Evolutionary conservation across 1,140 invertebrate species (phyloP).

Genomic region (Caenorhabditis elegans): DNA sequence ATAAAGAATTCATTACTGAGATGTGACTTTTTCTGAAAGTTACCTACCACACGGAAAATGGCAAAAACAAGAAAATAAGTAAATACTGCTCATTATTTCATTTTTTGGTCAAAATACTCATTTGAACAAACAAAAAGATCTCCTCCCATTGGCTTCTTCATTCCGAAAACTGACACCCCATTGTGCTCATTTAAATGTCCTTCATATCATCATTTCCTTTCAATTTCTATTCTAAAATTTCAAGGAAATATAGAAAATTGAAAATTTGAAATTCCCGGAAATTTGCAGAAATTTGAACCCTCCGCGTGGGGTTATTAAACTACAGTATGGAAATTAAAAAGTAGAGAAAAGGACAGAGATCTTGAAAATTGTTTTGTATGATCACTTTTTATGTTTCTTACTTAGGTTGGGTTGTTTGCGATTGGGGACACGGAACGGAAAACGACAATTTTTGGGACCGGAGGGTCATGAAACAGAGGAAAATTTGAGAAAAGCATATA

Average conservation of each 20-base stretch:
- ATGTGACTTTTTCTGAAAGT: no score
- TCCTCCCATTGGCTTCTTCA: background rate
- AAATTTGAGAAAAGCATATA: background rate
- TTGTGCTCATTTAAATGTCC: background rate
- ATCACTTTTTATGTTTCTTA: background rate
- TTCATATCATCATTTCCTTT: background rate
- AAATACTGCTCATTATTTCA: background rate
- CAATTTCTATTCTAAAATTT: background rate
- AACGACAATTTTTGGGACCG: background rate
- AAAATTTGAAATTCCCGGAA: conserved; percentile 15
- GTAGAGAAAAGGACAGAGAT: background rate
- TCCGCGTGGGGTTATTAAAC: background rate
- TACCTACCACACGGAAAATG: no score
- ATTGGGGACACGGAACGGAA: no score
- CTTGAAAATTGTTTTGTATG: no score
- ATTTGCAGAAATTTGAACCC: no score
- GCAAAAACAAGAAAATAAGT: no score
- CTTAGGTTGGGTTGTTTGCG: background rate
- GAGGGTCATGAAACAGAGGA: background rate
- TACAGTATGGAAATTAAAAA: background rate
- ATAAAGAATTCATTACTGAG: no score
- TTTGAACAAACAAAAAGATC: background rate
- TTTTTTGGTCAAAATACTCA: background rate
- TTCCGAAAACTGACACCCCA: background rate
- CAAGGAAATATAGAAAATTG: no score